Conservation (phyloP, 1,140 invertebrate genomes). For the Vanessa atalanta region DNA sequence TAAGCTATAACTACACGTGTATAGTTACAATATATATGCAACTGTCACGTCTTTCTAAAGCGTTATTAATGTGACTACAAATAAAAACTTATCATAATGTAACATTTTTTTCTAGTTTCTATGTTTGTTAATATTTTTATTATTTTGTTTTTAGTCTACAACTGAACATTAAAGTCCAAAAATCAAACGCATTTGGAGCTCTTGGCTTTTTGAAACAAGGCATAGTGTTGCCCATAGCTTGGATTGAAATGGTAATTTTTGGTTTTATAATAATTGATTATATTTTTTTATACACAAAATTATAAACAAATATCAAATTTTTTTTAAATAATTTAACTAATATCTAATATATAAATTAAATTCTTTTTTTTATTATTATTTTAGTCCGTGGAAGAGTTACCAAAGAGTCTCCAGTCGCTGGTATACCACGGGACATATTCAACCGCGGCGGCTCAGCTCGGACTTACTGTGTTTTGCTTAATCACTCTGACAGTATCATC, state of each 20-base stretch:
- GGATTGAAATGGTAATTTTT: slow-evolving; percentile 74
- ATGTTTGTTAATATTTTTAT: slow-evolving; percentile 6
- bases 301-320: not conserved
- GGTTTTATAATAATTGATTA: not conserved
- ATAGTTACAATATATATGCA: not conserved
- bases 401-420: slow-evolving; percentile 63
- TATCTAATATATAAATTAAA: too few species aligned
- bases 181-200: slow-evolving; percentile 47
- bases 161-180: slow-evolving; percentile 74
- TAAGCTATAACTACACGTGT: not conserved
- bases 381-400: slow-evolving; percentile 71
- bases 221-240: slow-evolving; percentile 69
- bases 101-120: not conserved
- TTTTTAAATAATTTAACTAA: not conserved
- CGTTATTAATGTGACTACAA: not conserved
- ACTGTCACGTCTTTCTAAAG: not conserved
- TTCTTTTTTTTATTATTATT: not conserved
- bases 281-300: not conserved
- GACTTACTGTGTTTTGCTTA: slow-evolving; percentile 61
- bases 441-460: slow-evolving; percentile 67
- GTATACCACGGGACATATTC: slow-evolving; percentile 79
- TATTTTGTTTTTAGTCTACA: slow-evolving; percentile 61
- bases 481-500: slow-evolving; percentile 55
- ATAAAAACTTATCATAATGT: not conserved
- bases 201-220: slow-evolving; percentile 58